phyloP scores from a whole-genome alignment of 2,113 vertebrate species.

The Raja brachyura region DNA sequence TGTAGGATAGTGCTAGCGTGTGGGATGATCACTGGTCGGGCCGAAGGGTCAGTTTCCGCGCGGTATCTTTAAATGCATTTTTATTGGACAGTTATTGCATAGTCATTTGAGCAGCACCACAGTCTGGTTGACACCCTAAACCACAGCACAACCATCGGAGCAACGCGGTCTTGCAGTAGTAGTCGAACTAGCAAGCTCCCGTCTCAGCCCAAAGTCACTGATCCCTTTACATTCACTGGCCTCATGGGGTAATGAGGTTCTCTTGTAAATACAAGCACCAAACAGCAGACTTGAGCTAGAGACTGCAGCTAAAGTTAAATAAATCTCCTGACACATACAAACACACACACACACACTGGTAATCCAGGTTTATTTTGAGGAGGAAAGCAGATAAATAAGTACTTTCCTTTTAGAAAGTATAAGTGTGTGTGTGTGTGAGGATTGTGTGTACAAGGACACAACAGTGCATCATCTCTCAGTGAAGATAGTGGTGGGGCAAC shows the following conservation, averaged over 20 bases:
- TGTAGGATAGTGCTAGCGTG: no score
- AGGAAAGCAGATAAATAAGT: neutral
- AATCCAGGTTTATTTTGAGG: neutral
- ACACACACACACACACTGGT: neutral
- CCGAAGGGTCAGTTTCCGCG: no score
- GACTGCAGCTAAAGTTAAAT: neutral
- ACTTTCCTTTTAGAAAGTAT: neutral
- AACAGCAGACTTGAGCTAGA: neutral
- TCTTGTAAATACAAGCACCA: neutral
- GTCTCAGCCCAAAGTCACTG: neutral
- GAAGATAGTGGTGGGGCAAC: no score
- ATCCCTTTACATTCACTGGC: neutral
- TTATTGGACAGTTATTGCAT: conserved; percentile 34
- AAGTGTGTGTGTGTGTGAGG: no score
- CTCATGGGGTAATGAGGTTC: neutral
- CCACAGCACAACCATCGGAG: conserved; percentile 1
- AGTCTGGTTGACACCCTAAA: neutral
- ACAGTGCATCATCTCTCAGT: neutral
- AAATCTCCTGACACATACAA: neutral
- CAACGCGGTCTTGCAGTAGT: neutral
- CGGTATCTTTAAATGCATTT: no score
- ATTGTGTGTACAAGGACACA: neutral
- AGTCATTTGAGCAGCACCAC: conserved; percentile 24
- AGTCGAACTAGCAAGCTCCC: neutral
- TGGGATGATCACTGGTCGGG: no score